phyloP scores from a whole-genome alignment of 2,797 vertebrate species.

The Propithecus perrieri region DNA sequence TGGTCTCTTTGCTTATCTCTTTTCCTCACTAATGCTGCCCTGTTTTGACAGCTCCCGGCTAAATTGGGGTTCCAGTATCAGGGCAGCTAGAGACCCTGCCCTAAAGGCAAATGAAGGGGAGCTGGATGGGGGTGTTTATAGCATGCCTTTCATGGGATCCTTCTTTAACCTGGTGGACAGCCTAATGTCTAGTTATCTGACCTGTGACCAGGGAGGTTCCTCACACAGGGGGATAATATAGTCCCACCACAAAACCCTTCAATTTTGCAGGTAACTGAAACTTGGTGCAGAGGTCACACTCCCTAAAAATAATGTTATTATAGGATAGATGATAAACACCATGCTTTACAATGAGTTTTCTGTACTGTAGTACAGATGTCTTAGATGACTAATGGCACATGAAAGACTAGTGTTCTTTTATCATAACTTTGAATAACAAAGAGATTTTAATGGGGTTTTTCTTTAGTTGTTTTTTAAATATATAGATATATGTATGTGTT shows the following conservation, averaged over 20 bases:
- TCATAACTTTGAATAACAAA: conserved; percentile 9
- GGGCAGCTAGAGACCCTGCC: not conserved
- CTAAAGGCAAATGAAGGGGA: not conserved
- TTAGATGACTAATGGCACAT: not conserved
- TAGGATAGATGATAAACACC: not conserved
- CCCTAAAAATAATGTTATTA: not conserved
- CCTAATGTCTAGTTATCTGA: too few species aligned
- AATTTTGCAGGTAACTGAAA: not conserved
- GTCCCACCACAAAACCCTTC: not conserved
- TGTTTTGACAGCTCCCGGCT: not conserved
- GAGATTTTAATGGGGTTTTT: not conserved
- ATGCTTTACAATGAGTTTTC: not conserved
- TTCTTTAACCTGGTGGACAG: not conserved
- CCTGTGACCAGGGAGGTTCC: not conserved
- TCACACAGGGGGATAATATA: not conserved
- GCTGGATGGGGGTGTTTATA: not conserved
- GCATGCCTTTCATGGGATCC: not conserved
- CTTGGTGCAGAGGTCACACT: not conserved
- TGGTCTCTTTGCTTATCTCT: not conserved
- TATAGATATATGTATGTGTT: too few species aligned
- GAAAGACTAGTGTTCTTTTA: not conserved
- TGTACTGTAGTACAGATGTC: not conserved
- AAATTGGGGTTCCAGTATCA: not conserved
- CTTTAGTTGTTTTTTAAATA: not conserved
- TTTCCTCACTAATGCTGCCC: not conserved